Base-by-base conservation (phyloP, 2,888 invertebrate species). In the Scaptomyza reducta region DNA sequence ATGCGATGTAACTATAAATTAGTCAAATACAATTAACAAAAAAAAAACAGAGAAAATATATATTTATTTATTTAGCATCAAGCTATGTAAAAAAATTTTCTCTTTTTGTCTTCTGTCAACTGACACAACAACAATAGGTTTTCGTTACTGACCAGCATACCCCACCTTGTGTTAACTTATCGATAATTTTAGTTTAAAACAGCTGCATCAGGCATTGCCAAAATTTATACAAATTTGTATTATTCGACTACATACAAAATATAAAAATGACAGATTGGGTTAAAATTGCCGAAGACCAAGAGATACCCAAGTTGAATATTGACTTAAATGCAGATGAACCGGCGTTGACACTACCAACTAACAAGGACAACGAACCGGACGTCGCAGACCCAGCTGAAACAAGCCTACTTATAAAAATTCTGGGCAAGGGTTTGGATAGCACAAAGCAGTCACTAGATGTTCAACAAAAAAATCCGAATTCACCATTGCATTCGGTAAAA, bases 401-500 rank as follows among this genome's bases (percentile, higher is more conserved):
- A n/a, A 98, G 98, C 16, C 93, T 98, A 1, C 92, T 99, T 45
- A 95, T 96, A 91, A 99, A 99, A 93, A 95, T 98, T 56, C 95
- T 98, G 61, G 94, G 98, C 29, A 97, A 96, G 89, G 97, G 97
- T 44, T 93, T 99, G 72, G 96, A 98, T 0, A 96, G 97, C 87
- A 95, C 95, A 0, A 97, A 96, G 87, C 94, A 95, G 87, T 96
- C 98, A 79, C 94, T 98, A 70, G 98, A 99, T 92, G 93, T 99
- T 47, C 96, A 97, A 90, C 94, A 98, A 70, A 96, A 96, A 90
- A 97, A 99, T 92, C 98, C 98, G 0, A 96, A 95, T 76, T 98
- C 98, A 4, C 99, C 99, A 0, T 92, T 99, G 35, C 97, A 97
- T 92, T 99, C 98, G n/a, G 96, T 98, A 0, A 97, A 97, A 92